Evolutionary conservation across 2,113 vertebrate species (phyloP), one percentile per base, ranked within the genome.

Genomic region (Callionymus lyra): DNA sequence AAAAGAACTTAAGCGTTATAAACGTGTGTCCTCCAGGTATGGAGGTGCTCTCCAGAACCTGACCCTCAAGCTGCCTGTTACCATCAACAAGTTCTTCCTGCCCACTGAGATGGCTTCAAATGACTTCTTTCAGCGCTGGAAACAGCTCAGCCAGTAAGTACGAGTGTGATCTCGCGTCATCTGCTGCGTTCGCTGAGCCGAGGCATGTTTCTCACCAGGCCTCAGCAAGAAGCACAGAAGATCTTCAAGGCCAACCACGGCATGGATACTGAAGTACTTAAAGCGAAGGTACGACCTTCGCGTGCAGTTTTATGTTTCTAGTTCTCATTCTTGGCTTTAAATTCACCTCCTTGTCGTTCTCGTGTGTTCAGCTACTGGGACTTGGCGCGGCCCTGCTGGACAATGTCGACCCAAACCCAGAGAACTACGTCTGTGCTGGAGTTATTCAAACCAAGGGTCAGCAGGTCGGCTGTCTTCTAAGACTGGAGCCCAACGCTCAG

Each of bases 21-120:
- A 39, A 40, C 27, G 16, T 47, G 21, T 41, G n/a, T 1, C 40
- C 2, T 53, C 16, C 63, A 93, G 92, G 63, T 94, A 93, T 10
- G 91, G 91, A 15, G 92, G 91, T 2, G 79, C 89, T 15, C 68
- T 91, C 46, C 92, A 94, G 77, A 89, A 91, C 63, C 68, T 94
- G 59, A 87, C 88, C 4, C 83, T 94, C 33, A 92, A 93, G 61
- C 82, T 94, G 59, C 92, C 92, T 0, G 87, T 94, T 57, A 93
- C 91, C 59, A 85, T 92, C 74, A 94, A 94, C 82, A 94, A 94
- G 81, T 94, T 94, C 79, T 94, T 94, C 77, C 91, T 94, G 79
- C 88, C 89, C 0, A 93, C 92, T 1, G 92, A 94, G 74, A 94
- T 94, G 92, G 48, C 84, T 0, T 90, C 91, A 6, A 82, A 90